Conservation (phyloP, 2,113 vertebrate genomes). For the Acanthochromis polyacanthus region DNA sequence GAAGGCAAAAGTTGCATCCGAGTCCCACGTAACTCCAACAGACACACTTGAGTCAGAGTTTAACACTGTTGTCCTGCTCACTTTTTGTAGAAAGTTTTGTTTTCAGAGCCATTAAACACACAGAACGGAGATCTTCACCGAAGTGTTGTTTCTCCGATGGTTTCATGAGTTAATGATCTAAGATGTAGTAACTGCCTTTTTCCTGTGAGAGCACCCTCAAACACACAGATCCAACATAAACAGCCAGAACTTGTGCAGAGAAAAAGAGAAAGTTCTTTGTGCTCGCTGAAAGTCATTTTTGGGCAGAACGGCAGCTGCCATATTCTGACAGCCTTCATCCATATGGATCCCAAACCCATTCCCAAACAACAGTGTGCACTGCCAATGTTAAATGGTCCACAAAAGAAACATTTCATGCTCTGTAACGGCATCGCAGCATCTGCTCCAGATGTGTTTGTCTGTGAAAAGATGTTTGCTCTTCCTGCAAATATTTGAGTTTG, state of each 20-base stretch:
- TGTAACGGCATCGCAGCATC: constrained; percentile 11
- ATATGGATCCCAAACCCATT: constrained; percentile 31
- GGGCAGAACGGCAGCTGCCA: constrained; percentile 38
- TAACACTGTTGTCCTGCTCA: too few relatives aligned
- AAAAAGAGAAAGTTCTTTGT: background rate
- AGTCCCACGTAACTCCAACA: too few relatives aligned
- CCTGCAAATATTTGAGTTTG: too few relatives aligned
- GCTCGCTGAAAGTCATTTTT: background rate
- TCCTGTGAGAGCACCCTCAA: background rate
- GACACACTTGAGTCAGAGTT: background rate
- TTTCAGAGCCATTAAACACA: constrained; percentile 37
- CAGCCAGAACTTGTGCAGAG: background rate
- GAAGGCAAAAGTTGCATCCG: too few relatives aligned
- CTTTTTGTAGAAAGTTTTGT: background rate
- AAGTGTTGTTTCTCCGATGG: constrained; percentile 18
- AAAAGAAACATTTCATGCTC: constrained; percentile 2
- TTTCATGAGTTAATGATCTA: constrained; percentile 46
- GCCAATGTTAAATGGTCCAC: constrained; percentile 44
- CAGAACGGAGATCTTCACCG: background rate
- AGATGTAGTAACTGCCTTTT: constrained; percentile 8
- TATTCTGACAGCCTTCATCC: constrained; percentile 31
- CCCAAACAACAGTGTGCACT: background rate
- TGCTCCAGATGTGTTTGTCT: constrained; percentile 30
- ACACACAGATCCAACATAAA: background rate
- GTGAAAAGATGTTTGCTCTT: background rate